Evolutionary conservation across 2,888 invertebrate genomes (phyloP), one percentile per base, ranked within the genome.

Genomic region (Luperina testacea): DNA sequence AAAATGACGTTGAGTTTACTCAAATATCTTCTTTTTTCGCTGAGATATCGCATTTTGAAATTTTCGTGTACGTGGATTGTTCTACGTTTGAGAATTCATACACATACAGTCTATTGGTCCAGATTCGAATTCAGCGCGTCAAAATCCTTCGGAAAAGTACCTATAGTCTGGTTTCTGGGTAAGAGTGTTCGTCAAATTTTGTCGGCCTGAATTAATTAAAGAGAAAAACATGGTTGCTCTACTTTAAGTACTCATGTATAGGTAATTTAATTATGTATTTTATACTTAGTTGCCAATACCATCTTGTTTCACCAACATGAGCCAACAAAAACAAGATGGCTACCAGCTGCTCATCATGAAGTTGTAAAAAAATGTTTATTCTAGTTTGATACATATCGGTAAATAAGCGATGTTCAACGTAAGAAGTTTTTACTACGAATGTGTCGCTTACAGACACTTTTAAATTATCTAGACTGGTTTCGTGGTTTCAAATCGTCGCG

Each of bases 261-360:
- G 45, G 24, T 57, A 61, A 74, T 72, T 72, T 64, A 81, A 85
- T 81, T 71, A 85, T 72, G 59, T 81, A 82, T 45, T 64, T 48
- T 51, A 48, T 59, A 72, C 45, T 63, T 63, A 27, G 81, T 71
- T 65, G 72, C 82, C 76, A 65, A 75, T 76, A 75, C 48, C 15
- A 51, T 51, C 63, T 63, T 68, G 61, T 53, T 68, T 48, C 24
- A 5, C 20, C 0, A 57, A 59, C 27, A 68, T 73, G 71, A 63
- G 15, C 17, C 4, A 51, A 59, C 51, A 82, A 82, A 82, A 82
- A 82, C 83, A 70, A 82, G 24, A 82, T 72, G 61, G 53, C 13
- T 48, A n/a, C 59, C 83, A 83, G 69, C 83, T 83, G 83, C 83
- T 82, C 83, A 76, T 82, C 82, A 86, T 38, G 59, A 57, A 61